Percentiles rank a stretch among this genome's conserved stretches.
These are phyloP conservation scores for Porites australiensis DNA, from an alignment of 64 coral and sea anemone genomes.

Conservation along the genomic window DNA sequence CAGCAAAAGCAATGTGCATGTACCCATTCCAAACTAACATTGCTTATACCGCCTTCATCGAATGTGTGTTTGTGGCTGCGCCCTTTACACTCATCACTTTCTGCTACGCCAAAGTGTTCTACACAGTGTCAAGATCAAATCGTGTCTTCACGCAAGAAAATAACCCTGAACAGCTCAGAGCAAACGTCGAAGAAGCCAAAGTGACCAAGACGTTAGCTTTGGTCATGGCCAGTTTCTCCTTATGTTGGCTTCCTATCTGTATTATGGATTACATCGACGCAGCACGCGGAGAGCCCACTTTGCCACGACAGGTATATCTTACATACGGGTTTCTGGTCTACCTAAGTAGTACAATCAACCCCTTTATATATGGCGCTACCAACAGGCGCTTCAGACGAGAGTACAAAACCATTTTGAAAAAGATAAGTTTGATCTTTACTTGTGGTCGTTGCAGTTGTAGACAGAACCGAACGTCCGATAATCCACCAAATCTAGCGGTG, in stretches of 20 bases:
- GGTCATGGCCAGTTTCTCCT: constrained; percentile 49
- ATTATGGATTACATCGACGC: constrained; percentile 53
- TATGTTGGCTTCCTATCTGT: constrained; percentile 60
- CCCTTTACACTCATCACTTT: constrained; percentile 28
- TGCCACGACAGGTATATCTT: constrained; percentile 46
- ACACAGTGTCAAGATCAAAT: constrained; percentile 40
- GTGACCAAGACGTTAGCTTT: constrained; percentile 63
- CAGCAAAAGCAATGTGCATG: constrained; percentile 75
- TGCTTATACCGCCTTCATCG: constrained; percentile 45
- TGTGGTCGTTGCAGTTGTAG: too few species aligned
- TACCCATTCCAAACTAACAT: constrained; percentile 70
- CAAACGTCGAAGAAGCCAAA: constrained; percentile 76
- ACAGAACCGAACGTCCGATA: too few species aligned
- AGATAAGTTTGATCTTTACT: neutral
- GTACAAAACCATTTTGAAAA: constrained; percentile 8
- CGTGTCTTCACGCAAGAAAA: constrained; percentile 24
- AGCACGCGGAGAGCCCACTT: constrained; percentile 6
- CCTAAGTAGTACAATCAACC: constrained; percentile 41
- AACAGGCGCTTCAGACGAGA: constrained; percentile 50
- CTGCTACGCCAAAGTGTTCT: constrained; percentile 64
- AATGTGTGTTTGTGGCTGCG: constrained; percentile 30
- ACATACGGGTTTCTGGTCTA: constrained; percentile 48
- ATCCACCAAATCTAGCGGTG: too few species aligned
- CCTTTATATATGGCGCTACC: constrained; percentile 35
- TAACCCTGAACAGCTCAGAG: constrained; percentile 29